Evolutionary conservation across 1,140 invertebrate genomes (phyloP), one percentile per base, ranked within the genome.

Genomic region (Apis florea): DNA sequence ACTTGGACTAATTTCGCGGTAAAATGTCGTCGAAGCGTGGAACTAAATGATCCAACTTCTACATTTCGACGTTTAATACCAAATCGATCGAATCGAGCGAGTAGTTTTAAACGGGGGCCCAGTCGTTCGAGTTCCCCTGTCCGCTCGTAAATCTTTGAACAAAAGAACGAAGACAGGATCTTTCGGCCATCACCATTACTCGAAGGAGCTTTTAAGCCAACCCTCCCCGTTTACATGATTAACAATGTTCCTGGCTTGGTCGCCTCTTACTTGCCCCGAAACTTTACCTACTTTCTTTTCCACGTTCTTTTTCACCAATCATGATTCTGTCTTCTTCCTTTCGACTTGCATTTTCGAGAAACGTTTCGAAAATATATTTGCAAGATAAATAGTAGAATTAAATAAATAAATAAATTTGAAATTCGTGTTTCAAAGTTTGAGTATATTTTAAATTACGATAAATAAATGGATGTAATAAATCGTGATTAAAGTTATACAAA

Each of bases 171-270:
- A 77, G 72, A 24, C 76, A 59, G 64, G 79, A 84, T 84, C 86
- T 87, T 85, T 82, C 72, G 61, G 79, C 73, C 79, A 77, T 88
- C 83, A 71, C 85, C 85, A 89, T 91, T 91, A 91, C 89, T 88
- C 85, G 85, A 83, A 87, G 83, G 89, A 89, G 85, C 88, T 91
- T 91, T 90, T 89, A 89, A 89, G 87, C 69, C 85, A 87, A 87
- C 87, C 89, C 31, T 31, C 88, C 72, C 83, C 88, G 84, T 84
- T 89, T 89, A 91, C 89, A 89, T 89, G 89, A 91, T 91, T 90
- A 89, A 89, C 83, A 90, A 85, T 84, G 85, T 89, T 87, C 87
- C 75, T 85, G 83, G 31, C 82, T 86, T 85, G 85, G 87, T 72
- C 82, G 84, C 79, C 82, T 86, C 84, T 89, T 84, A 86, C 82